phyloP scores from a whole-genome alignment of 35 echinoderm and acorn worm species.

The Apostichopus japonicus region DNA sequence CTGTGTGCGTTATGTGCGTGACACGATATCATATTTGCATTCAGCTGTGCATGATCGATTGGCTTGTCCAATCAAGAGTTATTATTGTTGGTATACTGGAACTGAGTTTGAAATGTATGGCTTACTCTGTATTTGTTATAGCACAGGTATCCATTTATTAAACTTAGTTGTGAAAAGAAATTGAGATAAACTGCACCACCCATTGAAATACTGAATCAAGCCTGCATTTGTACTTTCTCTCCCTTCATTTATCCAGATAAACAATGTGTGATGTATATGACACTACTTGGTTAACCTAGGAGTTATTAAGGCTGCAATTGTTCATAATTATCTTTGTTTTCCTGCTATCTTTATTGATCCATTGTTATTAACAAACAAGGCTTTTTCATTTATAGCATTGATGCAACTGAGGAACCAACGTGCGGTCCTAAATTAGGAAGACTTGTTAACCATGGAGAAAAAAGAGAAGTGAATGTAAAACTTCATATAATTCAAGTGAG shows the following conservation, averaged over 20 bases:
- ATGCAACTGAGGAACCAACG: conserved; percentile 37
- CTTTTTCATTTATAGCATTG: conserved; percentile 33
- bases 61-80: too few species aligned
- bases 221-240: not conserved
- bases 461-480: too few species aligned
- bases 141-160: not conserved
- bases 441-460: conserved; percentile 43
- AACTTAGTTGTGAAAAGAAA: not conserved
- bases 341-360: not conserved
- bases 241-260: not conserved
- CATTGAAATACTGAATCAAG: not conserved
- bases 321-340: not conserved
- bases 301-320: not conserved
- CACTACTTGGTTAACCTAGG: not conserved
- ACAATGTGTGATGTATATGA: too few species aligned
- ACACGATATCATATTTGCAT: too few species aligned
- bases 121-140: too few species aligned
- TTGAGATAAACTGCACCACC: not conserved
- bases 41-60: too few species aligned
- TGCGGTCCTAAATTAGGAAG: not conserved
- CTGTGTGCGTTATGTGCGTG: too few species aligned
- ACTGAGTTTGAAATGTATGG: not conserved
- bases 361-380: not conserved
- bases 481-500: too few species aligned
- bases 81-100: too few species aligned